A percentile compares a stretch with the other conserved stretches of the same genome.
Evolutionary conservation across 2,113 vertebrate species (phyloP).

Genomic region (Thalassarche chlororhynchos): DNA sequence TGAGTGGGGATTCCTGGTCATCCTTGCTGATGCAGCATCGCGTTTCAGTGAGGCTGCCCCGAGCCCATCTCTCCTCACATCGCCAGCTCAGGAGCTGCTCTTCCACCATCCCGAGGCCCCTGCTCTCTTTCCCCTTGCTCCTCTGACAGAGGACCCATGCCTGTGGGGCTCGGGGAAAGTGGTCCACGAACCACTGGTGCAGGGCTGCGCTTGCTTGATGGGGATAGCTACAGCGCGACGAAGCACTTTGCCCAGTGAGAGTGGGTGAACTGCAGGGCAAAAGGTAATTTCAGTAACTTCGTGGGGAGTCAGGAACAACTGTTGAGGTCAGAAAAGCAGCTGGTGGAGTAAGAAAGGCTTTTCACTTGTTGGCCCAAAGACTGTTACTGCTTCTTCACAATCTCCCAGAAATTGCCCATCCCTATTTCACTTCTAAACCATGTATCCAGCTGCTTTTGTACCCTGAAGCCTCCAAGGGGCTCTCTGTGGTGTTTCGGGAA

Average conservation of each 20-base stretch:
- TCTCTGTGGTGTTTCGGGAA: neutral
- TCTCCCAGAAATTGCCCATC: neutral
- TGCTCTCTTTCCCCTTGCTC: neutral
- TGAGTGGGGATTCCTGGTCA: neutral
- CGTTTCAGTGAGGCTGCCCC: neutral
- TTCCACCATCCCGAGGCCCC: neutral
- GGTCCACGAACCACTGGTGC: fast-evolving
- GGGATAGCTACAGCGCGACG: fast-evolving
- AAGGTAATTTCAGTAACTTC: neutral
- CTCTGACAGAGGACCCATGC: neutral
- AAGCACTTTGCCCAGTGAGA: neutral
- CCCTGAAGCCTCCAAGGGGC: neutral
- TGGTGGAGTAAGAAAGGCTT: neutral
- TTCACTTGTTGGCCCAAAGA: neutral
- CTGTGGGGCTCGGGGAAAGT: neutral
- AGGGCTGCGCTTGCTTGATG: neutral
- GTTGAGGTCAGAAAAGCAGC: neutral
- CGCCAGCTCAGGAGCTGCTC: fast-evolving
- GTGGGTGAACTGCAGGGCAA: neutral
- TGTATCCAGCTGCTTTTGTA: neutral
- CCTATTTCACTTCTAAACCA: neutral
- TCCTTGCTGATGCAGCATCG: fast-evolving
- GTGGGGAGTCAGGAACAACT: neutral
- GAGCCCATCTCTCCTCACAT: neutral
- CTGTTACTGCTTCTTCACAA: neutral